A percentile compares a stretch with the other conserved stretches of the same genome.
These are phyloP conservation scores for Catharus fuscescens DNA, from an alignment of 2,113 vertebrate species.

Conservation along the genomic window DNA sequence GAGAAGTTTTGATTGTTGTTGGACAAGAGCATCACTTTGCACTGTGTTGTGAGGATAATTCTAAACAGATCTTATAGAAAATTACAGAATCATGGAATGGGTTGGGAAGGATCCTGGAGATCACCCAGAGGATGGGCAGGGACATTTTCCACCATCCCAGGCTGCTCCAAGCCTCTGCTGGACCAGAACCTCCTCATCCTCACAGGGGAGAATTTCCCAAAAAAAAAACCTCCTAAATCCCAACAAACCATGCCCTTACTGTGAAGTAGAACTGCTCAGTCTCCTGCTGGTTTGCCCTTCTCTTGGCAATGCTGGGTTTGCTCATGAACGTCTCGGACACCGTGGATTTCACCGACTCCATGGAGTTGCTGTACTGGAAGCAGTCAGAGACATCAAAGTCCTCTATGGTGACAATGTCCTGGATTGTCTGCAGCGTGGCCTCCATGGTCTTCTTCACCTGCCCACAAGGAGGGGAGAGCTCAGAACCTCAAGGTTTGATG, in stretches of 20 bases:
- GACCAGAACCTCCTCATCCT: background rate
- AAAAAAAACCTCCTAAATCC: background rate
- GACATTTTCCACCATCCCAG: rapidly evolving
- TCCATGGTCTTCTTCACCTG: conserved; percentile 99
- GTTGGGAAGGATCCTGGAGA: background rate
- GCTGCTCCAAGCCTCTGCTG: background rate
- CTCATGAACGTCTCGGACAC: conserved; percentile 98
- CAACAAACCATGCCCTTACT: conserved; percentile 65
- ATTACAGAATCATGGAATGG: background rate
- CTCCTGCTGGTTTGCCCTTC: conserved; percentile 97
- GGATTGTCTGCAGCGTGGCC: conserved; percentile 95
- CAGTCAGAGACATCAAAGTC: conserved; percentile 97
- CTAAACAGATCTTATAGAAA: rapidly evolving
- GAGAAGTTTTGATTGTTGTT: background rate
- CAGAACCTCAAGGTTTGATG: rapidly evolving
- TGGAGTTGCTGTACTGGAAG: conserved; percentile 99
- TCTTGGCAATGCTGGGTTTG: conserved; percentile 97
- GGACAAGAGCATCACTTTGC: background rate
- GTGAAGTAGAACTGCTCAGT: conserved; percentile 99
- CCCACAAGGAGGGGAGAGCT: background rate
- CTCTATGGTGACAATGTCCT: conserved; percentile 97
- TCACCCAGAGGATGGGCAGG: background rate
- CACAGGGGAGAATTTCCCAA: background rate
- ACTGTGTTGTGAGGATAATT: background rate
- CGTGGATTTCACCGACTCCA: conserved; percentile 97